A percentile compares a stretch with the other conserved stretches of the same genome.
phyloP scores from a whole-genome alignment of 2,113 vertebrate genomes.

The Leuciscus idus region DNA sequence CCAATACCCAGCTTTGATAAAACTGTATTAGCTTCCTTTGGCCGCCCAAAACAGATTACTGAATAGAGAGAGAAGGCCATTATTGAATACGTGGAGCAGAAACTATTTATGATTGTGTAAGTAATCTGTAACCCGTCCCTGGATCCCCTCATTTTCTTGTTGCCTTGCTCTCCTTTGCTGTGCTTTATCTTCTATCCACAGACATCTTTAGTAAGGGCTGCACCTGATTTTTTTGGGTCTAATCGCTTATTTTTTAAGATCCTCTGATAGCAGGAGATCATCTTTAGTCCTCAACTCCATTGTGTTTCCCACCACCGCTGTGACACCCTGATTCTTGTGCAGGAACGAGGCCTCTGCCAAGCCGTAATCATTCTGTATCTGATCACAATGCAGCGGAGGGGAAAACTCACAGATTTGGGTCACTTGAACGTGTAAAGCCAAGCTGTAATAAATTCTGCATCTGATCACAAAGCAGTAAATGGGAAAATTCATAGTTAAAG shows the following conservation, averaged over 20 bases:
- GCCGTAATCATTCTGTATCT: conserved; percentile 58
- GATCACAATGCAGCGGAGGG: conserved; percentile 59
- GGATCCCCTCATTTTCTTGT: conserved; percentile 63
- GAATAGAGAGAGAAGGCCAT: conserved; percentile 64
- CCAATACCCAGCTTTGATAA: conserved; percentile 75
- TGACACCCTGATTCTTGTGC: neutral
- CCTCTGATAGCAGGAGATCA: conserved; percentile 73
- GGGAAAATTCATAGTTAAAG: too few relatives aligned
- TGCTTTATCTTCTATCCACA: conserved; percentile 73
- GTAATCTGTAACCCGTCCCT: conserved; percentile 69
- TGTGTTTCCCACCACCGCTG: conserved; percentile 1
- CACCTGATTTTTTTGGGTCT: conserved; percentile 70
- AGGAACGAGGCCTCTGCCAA: conserved; percentile 6
- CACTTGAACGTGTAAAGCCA: conserved; percentile 62
- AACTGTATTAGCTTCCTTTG: conserved; percentile 75
- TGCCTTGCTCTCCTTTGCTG: conserved; percentile 44
- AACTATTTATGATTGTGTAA: conserved; percentile 62
- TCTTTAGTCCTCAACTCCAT: conserved; percentile 19
- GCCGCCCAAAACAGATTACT: conserved; percentile 65
- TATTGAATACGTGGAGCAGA: conserved; percentile 54
- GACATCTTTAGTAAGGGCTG: conserved; percentile 67
- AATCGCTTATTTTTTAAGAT: conserved; percentile 78
- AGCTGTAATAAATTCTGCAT: neutral
- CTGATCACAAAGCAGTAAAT: neutral
- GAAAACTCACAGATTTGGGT: conserved; percentile 69